These are phyloP conservation scores for Sebastes fasciatus DNA, from an alignment of 2,113 vertebrate species.

Conservation along the genomic window DNA sequence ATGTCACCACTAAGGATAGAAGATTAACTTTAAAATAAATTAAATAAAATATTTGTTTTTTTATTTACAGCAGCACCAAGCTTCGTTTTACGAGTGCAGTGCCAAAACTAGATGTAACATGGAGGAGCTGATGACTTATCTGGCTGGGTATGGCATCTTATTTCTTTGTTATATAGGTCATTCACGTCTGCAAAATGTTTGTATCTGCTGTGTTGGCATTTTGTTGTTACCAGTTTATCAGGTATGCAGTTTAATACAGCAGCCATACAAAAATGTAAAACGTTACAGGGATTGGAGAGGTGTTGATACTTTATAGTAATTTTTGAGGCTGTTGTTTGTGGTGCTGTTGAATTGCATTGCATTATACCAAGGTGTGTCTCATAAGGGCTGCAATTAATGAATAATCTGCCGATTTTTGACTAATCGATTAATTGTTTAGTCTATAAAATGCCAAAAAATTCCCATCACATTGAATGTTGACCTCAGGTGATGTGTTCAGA, in stretches of 20 bases:
- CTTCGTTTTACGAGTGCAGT: slow-evolving; percentile 89
- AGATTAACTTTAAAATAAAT: not conserved
- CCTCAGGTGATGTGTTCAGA: not conserved
- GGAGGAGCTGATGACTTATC: slow-evolving; percentile 83
- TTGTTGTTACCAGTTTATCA: not conserved
- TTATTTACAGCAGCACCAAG: slow-evolving; percentile 83
- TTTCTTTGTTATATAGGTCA: not conserved
- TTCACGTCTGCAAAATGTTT: not conserved
- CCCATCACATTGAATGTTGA: not conserved
- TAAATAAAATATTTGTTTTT: not conserved
- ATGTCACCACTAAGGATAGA: not conserved
- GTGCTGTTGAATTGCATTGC: not conserved
- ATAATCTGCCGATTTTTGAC: not conserved
- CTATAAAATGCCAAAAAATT: not conserved
- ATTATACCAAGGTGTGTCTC: not conserved
- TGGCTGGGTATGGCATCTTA: slow-evolving; percentile 81
- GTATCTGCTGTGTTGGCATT: slow-evolving; percentile 4
- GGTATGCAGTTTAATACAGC: not conserved
- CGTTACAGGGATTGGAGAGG: not conserved
- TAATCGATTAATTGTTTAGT: not conserved
- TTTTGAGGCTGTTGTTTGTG: not conserved
- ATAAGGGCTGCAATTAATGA: not conserved
- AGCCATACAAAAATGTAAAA: not conserved
- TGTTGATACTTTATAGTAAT: not conserved
- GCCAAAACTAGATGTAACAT: slow-evolving; percentile 84